Percentiles rank a stretch among this genome's conserved stretches.
Conservation (phyloP, 2,888 invertebrate genomes). For the Dinocampus coccinellae region DNA sequence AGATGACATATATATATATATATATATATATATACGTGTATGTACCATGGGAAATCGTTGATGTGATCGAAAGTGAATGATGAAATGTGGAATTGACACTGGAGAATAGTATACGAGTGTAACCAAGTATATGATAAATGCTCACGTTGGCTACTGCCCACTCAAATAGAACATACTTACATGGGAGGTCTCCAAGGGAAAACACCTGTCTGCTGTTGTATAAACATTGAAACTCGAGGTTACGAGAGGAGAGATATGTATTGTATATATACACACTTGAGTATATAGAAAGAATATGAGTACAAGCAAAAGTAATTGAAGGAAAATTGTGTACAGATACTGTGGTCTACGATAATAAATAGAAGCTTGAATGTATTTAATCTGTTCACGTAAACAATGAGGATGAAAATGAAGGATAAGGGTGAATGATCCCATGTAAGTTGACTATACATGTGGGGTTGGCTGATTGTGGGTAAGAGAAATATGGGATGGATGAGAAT, state of each 20-base stretch:
- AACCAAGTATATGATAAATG: background rate
- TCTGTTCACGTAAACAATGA: constrained; percentile 22
- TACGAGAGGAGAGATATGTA: background rate
- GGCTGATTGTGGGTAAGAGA: constrained; percentile 20
- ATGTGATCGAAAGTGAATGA: too few relatives aligned
- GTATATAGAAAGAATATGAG: background rate
- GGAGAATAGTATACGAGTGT: background rate
- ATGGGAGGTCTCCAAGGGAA: background rate
- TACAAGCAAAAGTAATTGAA: background rate
- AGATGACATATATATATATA: too few relatives aligned
- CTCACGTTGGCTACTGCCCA: background rate
- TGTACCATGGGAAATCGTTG: too few relatives aligned
- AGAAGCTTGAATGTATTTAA: constrained; percentile 24
- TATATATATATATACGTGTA: too few relatives aligned
- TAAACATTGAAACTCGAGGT: constrained; percentile 17
- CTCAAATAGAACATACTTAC: background rate
- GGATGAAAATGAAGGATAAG: constrained; percentile 24
- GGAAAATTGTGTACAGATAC: background rate
- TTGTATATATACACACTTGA: background rate
- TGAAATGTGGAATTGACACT: background rate
- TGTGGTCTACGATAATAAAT: constrained; percentile 16
- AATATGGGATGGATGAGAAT: constrained; percentile 15
- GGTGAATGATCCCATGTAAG: background rate
- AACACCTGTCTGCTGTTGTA: constrained; percentile 30
- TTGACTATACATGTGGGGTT: constrained; percentile 20